These are phyloP conservation scores for Eristalis pertinax DNA, from an alignment of 2,888 invertebrate genomes.

Conservation along the genomic window DNA sequence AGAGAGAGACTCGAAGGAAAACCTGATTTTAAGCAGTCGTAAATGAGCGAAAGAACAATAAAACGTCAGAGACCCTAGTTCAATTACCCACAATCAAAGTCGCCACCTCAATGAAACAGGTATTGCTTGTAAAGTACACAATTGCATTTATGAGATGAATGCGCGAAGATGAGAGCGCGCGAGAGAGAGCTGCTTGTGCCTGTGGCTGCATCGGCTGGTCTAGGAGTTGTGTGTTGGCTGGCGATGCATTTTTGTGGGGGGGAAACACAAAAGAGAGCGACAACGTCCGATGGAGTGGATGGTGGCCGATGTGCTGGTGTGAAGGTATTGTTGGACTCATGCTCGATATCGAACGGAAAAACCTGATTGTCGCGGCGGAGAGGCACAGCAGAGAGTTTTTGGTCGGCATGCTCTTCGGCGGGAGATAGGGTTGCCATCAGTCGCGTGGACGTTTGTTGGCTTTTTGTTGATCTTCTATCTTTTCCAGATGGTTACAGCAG, in stretches of 20 bases:
- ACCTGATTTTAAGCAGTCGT: constrained; percentile 70
- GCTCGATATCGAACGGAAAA: constrained; percentile 35
- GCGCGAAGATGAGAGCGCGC: constrained; percentile 56
- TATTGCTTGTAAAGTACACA: constrained; percentile 61
- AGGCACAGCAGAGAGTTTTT: not conserved
- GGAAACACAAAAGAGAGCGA: constrained; percentile 30
- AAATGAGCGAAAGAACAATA: constrained; percentile 70
- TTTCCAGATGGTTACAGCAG: too few species aligned
- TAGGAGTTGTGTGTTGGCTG: constrained; percentile 5
- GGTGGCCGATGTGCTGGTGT: not conserved
- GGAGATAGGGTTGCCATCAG: constrained; percentile 28
- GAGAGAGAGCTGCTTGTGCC: not conserved
- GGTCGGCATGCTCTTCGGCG: constrained; percentile 11
- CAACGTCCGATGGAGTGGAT: not conserved
- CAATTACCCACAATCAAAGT: constrained; percentile 72
- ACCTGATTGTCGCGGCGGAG: constrained; percentile 52
- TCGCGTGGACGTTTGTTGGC: not conserved
- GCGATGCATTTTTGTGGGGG: not conserved
- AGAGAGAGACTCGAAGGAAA: constrained; percentile 49
- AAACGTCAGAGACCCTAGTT: constrained; percentile 70
- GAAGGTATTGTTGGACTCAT: constrained; percentile 40
- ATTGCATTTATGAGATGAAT: constrained; percentile 56
- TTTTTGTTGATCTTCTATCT: not conserved
- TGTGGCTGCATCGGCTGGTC: not conserved
- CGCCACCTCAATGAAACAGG: constrained; percentile 72